Evolutionary conservation across 2,888 invertebrate genomes (phyloP).

Genomic region (Heliconius ismenius): DNA sequence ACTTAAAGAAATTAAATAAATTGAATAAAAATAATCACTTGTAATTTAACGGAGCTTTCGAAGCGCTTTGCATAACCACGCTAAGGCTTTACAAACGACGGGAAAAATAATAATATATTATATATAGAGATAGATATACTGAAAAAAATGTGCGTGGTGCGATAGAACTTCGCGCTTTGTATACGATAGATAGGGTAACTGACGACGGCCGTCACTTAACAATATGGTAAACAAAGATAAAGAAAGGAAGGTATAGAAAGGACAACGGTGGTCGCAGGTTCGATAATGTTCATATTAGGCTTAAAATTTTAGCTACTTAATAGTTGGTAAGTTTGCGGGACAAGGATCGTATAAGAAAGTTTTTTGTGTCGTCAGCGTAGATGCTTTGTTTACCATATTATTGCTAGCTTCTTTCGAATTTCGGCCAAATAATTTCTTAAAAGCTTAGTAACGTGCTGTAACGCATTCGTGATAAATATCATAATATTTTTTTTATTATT

Average conservation of each 20-base stretch:
- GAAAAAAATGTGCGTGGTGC: conserved; percentile 23
- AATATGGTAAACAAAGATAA: conserved; percentile 34
- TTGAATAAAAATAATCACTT: neutral
- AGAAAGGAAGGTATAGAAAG: conserved; percentile 1
- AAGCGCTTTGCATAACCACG: conserved; percentile 26
- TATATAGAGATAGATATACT: conserved; percentile 2
- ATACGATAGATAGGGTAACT: conserved; percentile 48
- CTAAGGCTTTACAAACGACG: conserved; percentile 2
- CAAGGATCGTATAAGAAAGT: conserved; percentile 8
- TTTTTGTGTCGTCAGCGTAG: neutral
- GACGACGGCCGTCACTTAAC: conserved; percentile 10
- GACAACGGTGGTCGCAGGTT: conserved; percentile 16
- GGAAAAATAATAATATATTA: conserved; percentile 12
- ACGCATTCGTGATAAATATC: conserved; percentile 7
- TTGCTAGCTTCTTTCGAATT: conserved; percentile 17
- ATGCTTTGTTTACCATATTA: conserved; percentile 30
- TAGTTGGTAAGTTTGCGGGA: conserved; percentile 18
- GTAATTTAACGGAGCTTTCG: conserved; percentile 12
- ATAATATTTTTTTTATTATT: neutral
- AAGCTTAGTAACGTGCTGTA: conserved; percentile 5
- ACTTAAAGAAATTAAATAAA: too few relatives aligned
- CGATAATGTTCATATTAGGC: conserved; percentile 35
- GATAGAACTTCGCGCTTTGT: conserved; percentile 43
- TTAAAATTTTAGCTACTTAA: conserved; percentile 33
- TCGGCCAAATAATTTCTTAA: conserved; percentile 17